Evolutionary conservation across 2,797 vertebrate species (phyloP).

Genomic region (Leptodon cayanensis): DNA sequence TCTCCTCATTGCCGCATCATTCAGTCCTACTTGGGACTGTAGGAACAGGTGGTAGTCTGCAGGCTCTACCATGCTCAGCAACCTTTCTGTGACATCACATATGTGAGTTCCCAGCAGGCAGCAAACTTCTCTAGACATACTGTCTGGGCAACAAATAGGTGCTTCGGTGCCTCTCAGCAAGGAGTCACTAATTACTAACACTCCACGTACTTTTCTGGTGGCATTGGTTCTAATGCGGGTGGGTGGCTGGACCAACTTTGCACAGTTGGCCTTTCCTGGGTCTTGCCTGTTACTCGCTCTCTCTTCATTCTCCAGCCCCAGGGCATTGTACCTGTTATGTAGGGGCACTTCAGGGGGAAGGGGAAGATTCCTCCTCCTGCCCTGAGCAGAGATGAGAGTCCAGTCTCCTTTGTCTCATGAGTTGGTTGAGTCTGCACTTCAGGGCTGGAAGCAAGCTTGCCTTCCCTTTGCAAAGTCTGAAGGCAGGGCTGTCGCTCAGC

Average conservation of each 20-base stretch:
- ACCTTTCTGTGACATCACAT: accelerated
- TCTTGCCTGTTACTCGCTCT: background rate
- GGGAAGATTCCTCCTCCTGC: background rate
- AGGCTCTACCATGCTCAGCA: background rate
- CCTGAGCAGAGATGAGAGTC: background rate
- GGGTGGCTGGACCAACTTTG: background rate
- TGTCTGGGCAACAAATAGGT: background rate
- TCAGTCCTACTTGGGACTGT: background rate
- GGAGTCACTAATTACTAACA: background rate
- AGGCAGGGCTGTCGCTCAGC: background rate
- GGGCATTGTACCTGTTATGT: accelerated
- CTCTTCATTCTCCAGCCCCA: background rate
- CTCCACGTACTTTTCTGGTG: background rate
- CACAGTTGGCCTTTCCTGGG: background rate
- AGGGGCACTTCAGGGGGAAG: background rate
- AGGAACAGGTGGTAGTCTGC: background rate
- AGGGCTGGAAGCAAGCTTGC: background rate
- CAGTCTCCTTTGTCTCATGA: background rate
- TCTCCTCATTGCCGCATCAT: background rate
- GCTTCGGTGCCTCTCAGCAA: background rate
- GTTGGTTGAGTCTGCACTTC: background rate
- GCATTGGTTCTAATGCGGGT: background rate
- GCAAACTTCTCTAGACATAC: background rate
- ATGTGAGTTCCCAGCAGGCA: background rate
- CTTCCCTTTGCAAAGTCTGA: background rate